A percentile compares a stretch with the other conserved stretches of the same genome.
Conservation (phyloP, 2,888 invertebrate species). For the Epinotia bilunana region DNA sequence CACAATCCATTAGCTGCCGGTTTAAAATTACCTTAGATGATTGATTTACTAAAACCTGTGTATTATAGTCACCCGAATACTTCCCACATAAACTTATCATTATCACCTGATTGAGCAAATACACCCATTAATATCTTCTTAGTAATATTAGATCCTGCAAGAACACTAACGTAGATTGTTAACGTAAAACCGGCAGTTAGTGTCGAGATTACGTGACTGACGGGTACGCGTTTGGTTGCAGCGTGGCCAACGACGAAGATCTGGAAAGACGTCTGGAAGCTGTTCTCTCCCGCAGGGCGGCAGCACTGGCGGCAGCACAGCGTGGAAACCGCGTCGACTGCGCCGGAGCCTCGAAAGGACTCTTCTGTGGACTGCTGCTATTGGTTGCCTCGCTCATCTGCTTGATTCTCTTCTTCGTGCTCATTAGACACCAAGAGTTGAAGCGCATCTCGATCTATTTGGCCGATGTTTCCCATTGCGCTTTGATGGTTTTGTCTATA, state of each 20-base stretch:
- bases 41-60: background rate
- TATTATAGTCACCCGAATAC: conserved; percentile 8
- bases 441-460: conserved; percentile 94
- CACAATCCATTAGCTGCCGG: conserved; percentile 26
- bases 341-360: conserved; percentile 96
- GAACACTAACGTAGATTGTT: conserved; percentile 4
- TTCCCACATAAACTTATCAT: background rate
- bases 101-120: background rate
- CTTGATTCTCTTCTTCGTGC: conserved; percentile 97
- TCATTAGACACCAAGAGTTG: conserved; percentile 93
- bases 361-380: conserved; percentile 95
- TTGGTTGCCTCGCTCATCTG: conserved; percentile 96
- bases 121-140: background rate
- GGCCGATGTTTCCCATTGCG: conserved; percentile 96
- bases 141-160: background rate
- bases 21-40: conserved; percentile 16
- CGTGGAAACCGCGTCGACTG: conserved; percentile 95
- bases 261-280: conserved; percentile 94
- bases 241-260: conserved; percentile 89
- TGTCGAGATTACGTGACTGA: conserved; percentile 57
- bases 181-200: conserved; percentile 36
- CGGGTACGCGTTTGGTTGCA: conserved; percentile 80
- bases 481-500: conserved; percentile 93
- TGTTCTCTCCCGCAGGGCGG: conserved; percentile 94
- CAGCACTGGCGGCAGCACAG: conserved; percentile 92